phyloP scores from a whole-genome alignment of 1,140 invertebrate species.

The Cotesia vestalis region DNA sequence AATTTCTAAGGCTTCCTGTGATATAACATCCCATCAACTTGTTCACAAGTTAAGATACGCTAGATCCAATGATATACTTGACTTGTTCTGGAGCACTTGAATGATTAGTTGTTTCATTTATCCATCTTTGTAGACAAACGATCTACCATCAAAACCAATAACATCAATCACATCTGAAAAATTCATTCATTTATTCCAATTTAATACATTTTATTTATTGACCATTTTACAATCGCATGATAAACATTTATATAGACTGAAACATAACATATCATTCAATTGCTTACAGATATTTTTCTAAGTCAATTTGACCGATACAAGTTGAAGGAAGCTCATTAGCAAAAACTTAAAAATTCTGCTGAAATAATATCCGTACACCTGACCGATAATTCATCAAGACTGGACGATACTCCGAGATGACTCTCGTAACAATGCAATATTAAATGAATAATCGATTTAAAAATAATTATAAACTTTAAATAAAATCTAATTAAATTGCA shows the following conservation, averaged over 20 bases:
- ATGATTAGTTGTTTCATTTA: conserved; percentile 20
- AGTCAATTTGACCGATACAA: conserved; percentile 42
- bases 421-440: conserved; percentile 45
- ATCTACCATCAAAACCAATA: conserved; percentile 1
- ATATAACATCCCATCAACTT: conserved; percentile 11
- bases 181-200: conserved; percentile 27
- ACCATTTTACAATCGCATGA: background rate
- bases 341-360: conserved; percentile 53
- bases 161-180: conserved; percentile 6
- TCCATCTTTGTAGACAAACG: background rate
- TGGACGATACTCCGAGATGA: conserved; percentile 63
- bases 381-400: conserved; percentile 50
- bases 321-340: conserved; percentile 52
- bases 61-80: conserved; percentile 38
- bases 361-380: conserved; percentile 49
- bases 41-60: background rate
- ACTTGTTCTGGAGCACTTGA: conserved; percentile 9
- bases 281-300: conserved; percentile 45
- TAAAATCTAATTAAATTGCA: conserved; percentile 37
- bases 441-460: conserved; percentile 34
- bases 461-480: conserved; percentile 38
- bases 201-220: background rate
- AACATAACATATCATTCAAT: conserved; percentile 32
- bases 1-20: conserved; percentile 59
- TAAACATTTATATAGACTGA: background rate